Evolutionary conservation across 2,113 vertebrate species (phyloP), one percentile per base, ranked within the genome.

Genomic region (Actinemys pallida): DNA sequence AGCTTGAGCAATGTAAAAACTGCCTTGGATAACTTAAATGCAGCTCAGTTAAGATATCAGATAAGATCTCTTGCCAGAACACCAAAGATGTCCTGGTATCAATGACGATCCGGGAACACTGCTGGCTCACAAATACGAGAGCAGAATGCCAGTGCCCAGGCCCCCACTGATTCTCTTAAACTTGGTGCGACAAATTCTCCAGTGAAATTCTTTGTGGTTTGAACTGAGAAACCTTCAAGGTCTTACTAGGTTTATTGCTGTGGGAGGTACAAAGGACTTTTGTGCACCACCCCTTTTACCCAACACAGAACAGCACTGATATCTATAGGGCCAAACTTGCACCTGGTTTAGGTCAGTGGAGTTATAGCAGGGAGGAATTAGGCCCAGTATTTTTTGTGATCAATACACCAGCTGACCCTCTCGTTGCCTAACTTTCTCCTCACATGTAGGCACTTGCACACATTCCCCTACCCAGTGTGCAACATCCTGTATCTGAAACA

Each of bases 1-100:
- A 95, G 54, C 87, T 54, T 90, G 81, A 96, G 90, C 83, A 92
- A 87, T 80, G 85, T 90, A 75, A 95, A 84, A 96, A 93, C 83
- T 91, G 90, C 86, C 65, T 91, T 91, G 93, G 89, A 90, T 65
- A 95, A 83, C 54, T 62, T 93, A 80, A 90, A 90, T 88, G 87
- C 79, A 84, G 65, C 85, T 92, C 93, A 91, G 76, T 91, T 88
- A 91, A 92, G 76, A 94, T 89, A 90, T 86, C 92, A 95, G 89
- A 83, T 90, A 87, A 87, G 50, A 83, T 94, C 89, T 88, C 76
- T 82, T 95, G 83, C 79, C 93, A 95, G 83, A 88, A 80, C 29
- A 16, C 84, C 93, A 91, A 90, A 47, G 72, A 82, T 95, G 80
- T 79, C 83, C 76, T 88, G 69, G 86, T 96, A 95, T 95, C 78